Evolutionary conservation across 2,113 vertebrate genomes (phyloP), one percentile per base, ranked within the genome.

Genomic region (Austrofundulus limnaeus): DNA sequence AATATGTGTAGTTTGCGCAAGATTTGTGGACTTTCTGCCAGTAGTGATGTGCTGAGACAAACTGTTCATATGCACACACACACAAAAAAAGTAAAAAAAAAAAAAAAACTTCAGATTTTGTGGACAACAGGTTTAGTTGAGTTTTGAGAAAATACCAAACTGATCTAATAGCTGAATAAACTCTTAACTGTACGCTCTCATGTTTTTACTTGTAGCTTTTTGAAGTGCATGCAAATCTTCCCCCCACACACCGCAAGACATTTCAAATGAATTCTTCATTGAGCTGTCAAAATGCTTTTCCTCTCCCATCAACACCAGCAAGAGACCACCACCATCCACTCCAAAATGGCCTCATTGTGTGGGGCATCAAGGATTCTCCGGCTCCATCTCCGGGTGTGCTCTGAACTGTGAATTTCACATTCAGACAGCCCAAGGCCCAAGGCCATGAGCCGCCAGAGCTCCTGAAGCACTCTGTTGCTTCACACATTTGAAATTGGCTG

Each of bases 261-360:
- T 89, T 85, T 91, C 80, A 82, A 86, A 90, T 90, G 84, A 90
- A 90, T 90, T 90, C 86, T 91, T 91, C 88, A 88, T 87, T 80
- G 84, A 83, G 71, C 86, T 89, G 90, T 92, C 89, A 89, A 87
- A 88, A 78, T 77, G 76, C 85, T 74, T 87, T 88, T 88, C 86
- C 87, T 81, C 82, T 84, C 62, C 88, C 71, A 77, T 88, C 89
- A 88, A 84, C 79, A 84, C 83, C 80, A 88, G 87, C 83, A 59
- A 71, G 71, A 81, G 78, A 71, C 80, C 72, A 31, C 79, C 59
- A 59, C 78, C 57, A 88, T 90, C 79, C 80, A 68, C 80, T 83
- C 69, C 79, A 82, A 90, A 89, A 90, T 88, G 87, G 76, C 85
- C 87, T 85, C 81, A 89, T 86, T 86, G 84, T 83, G 80, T 72